A percentile compares a stretch with the other conserved stretches of the same genome.
Evolutionary conservation across 2,797 vertebrate genomes (phyloP).

Genomic region (Champsocephalus gunnari): DNA sequence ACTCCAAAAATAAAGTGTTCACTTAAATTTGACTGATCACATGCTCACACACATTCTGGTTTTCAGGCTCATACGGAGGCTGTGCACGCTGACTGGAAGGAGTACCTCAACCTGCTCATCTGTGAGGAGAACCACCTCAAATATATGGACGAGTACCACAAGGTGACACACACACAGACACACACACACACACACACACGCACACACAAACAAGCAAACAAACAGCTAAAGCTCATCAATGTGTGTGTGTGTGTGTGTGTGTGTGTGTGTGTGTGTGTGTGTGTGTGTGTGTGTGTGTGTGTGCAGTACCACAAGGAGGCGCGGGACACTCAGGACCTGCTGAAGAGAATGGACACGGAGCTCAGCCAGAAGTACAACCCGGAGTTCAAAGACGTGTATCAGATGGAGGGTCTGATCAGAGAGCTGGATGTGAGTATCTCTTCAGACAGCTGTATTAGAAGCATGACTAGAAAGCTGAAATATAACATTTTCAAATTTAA

Average conservation of each 20-base stretch:
- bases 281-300: slow-evolving; percentile 21
- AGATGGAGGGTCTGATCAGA: slow-evolving; percentile 90
- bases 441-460: background rate
- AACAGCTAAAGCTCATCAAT: slow-evolving; percentile 6
- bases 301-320: slow-evolving; percentile 91
- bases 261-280: slow-evolving; percentile 1
- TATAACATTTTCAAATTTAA: too few species aligned
- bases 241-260: background rate
- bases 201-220: too few species aligned
- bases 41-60: background rate
- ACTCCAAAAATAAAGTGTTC: background rate
- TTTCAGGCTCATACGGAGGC: slow-evolving; percentile 95
- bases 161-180: slow-evolving; percentile 78
- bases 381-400: slow-evolving; percentile 95
- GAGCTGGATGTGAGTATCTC: slow-evolving; percentile 90
- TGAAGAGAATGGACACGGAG: slow-evolving; percentile 91
- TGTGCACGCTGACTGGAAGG: slow-evolving; percentile 97
- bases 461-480: too few species aligned
- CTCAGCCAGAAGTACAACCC: slow-evolving; percentile 94
- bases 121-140: slow-evolving; percentile 99
- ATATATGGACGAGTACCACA: slow-evolving; percentile 97
- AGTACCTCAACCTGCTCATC: slow-evolving; percentile 97
- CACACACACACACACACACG: too few species aligned
- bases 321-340: slow-evolving; percentile 92
- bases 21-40: background rate